A percentile compares a stretch with the other conserved stretches of the same genome.
phyloP scores from a whole-genome alignment of 2,113 vertebrate species.

The Percina caprodes region DNA sequence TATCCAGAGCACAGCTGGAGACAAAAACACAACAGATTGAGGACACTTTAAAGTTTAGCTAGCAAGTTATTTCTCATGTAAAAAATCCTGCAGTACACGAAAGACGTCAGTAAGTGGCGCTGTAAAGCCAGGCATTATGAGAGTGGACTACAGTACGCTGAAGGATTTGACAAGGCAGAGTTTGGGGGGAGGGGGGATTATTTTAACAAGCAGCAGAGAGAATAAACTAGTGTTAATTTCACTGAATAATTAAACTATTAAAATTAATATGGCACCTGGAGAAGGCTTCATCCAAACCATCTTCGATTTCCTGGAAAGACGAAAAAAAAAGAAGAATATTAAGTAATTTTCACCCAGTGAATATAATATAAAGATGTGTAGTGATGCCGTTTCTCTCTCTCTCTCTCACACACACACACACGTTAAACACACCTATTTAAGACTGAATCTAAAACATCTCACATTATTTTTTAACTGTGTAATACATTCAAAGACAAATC shows the following conservation, averaged over 20 bases:
- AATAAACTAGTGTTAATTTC: conserved; percentile 9
- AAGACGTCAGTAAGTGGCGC: conserved; percentile 48
- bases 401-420: too few relatives aligned
- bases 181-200: neutral
- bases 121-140: neutral
- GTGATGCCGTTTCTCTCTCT: neutral
- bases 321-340: neutral
- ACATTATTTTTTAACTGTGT: neutral
- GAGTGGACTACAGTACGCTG: neutral
- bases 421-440: too few relatives aligned
- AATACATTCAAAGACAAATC: neutral
- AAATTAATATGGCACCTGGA: conserved; percentile 87
- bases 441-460: neutral
- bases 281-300: conserved; percentile 94
- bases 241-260: neutral
- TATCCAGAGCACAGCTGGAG: conserved; percentile 83
- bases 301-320: conserved; percentile 87
- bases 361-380: neutral
- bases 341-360: neutral
- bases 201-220: conserved; percentile 16
- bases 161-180: conserved; percentile 2
- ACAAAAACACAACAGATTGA: conserved; percentile 76
- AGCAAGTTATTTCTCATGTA: conserved; percentile 1
- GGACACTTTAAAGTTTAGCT: conserved; percentile 41
- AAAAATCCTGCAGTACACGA: conserved; percentile 29